Conservation (phyloP, 2,113 vertebrate genomes). For the Thymallus thymallus region DNA sequence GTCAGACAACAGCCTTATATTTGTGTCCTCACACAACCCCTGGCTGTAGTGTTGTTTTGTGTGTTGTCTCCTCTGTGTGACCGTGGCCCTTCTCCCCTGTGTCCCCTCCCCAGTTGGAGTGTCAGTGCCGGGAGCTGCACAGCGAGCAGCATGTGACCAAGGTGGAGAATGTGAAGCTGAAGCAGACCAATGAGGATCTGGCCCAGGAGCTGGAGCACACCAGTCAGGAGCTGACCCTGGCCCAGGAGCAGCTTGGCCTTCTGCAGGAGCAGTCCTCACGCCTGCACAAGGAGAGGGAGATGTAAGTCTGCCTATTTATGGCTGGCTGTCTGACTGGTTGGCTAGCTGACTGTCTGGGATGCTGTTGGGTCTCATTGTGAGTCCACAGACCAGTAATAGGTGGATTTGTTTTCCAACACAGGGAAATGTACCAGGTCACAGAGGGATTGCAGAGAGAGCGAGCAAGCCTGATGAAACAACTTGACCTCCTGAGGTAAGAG, state of each 20-base stretch:
- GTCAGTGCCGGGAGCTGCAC: slow-evolving; percentile 81
- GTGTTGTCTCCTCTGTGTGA: background rate
- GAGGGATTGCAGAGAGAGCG: slow-evolving; percentile 88
- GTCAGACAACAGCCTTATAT: background rate
- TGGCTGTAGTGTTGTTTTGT: background rate
- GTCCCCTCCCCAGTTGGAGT: slow-evolving; percentile 75
- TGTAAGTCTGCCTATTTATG: slow-evolving; percentile 70
- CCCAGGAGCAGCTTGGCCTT: slow-evolving; percentile 81
- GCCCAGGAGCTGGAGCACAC: slow-evolving; percentile 79
- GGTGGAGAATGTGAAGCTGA: slow-evolving; percentile 86
- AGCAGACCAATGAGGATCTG: slow-evolving; percentile 84
- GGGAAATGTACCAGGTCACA: slow-evolving; percentile 85
- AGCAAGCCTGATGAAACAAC: slow-evolving; percentile 83
- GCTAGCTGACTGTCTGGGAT: background rate
- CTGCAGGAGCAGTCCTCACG: slow-evolving; percentile 81
- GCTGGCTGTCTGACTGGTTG: background rate
- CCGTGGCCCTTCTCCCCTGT: background rate
- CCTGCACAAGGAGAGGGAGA: slow-evolving; percentile 86
- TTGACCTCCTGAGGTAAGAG: slow-evolving; percentile 86
- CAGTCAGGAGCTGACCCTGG: slow-evolving; percentile 72
- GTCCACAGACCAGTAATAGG: background rate
- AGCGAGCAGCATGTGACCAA: slow-evolving; percentile 82
- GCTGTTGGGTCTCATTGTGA: background rate
- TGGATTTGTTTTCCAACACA: slow-evolving; percentile 48
- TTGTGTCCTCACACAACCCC: background rate